These are phyloP conservation scores for Myopa testacea DNA, from an alignment of 2,888 invertebrate genomes.

Conservation along the genomic window DNA sequence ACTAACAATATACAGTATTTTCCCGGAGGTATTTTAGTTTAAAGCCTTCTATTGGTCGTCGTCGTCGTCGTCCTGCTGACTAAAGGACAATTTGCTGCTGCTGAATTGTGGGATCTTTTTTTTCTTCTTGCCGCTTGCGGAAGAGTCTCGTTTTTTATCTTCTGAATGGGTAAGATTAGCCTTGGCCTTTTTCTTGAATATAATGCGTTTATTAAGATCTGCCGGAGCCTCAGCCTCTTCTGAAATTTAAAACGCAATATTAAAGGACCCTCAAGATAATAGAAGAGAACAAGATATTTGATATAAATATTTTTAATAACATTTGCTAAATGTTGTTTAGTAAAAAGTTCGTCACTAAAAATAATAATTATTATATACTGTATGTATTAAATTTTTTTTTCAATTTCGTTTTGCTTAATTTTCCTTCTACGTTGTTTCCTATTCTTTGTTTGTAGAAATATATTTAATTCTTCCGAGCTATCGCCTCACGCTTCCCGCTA, in stretches of 20 bases:
- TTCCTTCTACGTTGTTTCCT: slow-evolving; percentile 21
- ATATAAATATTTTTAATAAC: background rate
- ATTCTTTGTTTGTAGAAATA: slow-evolving; percentile 37
- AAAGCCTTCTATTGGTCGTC: slow-evolving; percentile 45
- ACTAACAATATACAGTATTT: slow-evolving; percentile 21
- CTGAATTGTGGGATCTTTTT: slow-evolving; percentile 55
- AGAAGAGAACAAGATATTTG: background rate
- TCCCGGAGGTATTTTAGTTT: background rate
- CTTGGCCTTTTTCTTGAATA: slow-evolving; percentile 67
- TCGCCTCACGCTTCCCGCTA: slow-evolving; percentile 32
- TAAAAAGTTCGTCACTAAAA: slow-evolving; percentile 7
- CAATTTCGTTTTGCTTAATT: slow-evolving; percentile 20
- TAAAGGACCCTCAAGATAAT: background rate
- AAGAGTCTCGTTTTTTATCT: slow-evolving; percentile 24
- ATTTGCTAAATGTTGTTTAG: background rate
- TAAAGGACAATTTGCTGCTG: slow-evolving; percentile 69
- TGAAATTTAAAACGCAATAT: slow-evolving; percentile 61
- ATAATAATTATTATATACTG: slow-evolving; percentile 11
- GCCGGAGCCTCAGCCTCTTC: slow-evolving; percentile 73
- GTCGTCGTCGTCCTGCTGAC: slow-evolving; percentile 69
- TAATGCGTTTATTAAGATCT: slow-evolving; percentile 72
- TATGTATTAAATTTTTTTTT: slow-evolving; percentile 11
- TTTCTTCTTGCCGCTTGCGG: slow-evolving; percentile 39
- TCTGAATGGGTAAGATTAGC: slow-evolving; percentile 19
- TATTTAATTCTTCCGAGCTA: slow-evolving; percentile 34